Evolutionary conservation across 2,113 vertebrate genomes (phyloP).

Genomic region (Sinocyclocheilus rhinocerous): DNA sequence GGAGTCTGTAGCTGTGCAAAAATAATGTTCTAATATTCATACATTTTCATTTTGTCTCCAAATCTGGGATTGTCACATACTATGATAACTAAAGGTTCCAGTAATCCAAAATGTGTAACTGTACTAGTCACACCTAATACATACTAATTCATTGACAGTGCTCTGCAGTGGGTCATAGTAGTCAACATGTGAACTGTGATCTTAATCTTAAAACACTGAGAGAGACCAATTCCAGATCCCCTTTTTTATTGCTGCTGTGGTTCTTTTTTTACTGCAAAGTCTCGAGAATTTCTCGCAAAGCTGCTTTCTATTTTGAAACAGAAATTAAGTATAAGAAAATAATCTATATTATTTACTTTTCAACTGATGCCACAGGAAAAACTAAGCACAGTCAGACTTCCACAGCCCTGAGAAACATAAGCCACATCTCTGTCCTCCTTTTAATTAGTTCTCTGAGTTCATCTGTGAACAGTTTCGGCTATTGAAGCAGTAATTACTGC

Average conservation of each 20-base stretch:
- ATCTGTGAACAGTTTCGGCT: background rate
- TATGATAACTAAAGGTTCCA: background rate
- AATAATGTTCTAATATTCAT: background rate
- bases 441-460: background rate
- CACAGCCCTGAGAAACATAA: background rate
- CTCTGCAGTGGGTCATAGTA: background rate
- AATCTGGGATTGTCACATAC: conserved; percentile 3
- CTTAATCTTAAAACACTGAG: background rate
- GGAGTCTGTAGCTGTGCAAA: too few species aligned
- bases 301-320: background rate
- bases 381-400: background rate
- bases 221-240: background rate
- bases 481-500: background rate
- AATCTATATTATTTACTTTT: background rate
- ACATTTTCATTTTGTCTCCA: background rate
- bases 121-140: background rate
- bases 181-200: background rate
- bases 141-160: conserved; percentile 9
- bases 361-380: background rate
- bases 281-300: background rate
- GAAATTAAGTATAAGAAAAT: background rate
- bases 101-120: background rate
- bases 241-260: background rate
- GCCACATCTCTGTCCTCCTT: background rate
- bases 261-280: background rate